Conservation (phyloP, 2,797 vertebrate genomes). For the Gorsachius magnificus region DNA sequence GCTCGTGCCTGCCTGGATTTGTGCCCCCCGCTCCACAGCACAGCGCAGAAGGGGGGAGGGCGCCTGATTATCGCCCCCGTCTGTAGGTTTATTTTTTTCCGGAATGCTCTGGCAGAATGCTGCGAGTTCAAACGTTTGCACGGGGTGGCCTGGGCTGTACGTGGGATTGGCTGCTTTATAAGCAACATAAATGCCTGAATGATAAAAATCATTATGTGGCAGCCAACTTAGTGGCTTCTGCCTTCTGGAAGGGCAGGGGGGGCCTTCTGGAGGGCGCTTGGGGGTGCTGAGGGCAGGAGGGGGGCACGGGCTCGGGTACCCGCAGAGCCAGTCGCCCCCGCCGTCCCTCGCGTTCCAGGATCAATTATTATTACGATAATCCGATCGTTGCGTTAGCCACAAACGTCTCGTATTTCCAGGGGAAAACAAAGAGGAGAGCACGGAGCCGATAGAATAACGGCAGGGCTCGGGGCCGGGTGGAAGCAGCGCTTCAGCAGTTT, state of each 20-base stretch:
- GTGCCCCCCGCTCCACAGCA: background rate
- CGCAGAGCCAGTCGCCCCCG: too few relatives aligned
- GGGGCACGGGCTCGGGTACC: too few relatives aligned
- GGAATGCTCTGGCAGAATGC: background rate
- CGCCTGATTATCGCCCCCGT: background rate
- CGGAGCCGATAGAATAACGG: too few relatives aligned
- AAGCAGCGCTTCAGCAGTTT: too few relatives aligned
- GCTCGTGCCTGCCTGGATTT: background rate
- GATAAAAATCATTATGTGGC: background rate
- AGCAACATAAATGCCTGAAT: background rate
- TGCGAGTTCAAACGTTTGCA: background rate
- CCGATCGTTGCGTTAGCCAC: too few relatives aligned
- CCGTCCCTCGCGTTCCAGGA: too few relatives aligned
- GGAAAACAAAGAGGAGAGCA: too few relatives aligned
- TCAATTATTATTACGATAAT: too few relatives aligned
- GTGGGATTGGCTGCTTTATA: background rate
- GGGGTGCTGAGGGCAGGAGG: too few relatives aligned
- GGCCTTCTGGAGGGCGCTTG: too few relatives aligned
- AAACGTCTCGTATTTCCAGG: too few relatives aligned
- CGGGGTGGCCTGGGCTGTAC: background rate
- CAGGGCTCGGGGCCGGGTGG: too few relatives aligned
- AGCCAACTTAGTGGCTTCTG: background rate
- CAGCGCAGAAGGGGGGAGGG: background rate
- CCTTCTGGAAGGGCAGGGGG: accelerated
- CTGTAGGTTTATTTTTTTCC: background rate